Evolutionary conservation across 1,140 invertebrate genomes (phyloP), one percentile per base, ranked within the genome.

Genomic region (fruit fly (Drosophila melanogaster)): DNA sequence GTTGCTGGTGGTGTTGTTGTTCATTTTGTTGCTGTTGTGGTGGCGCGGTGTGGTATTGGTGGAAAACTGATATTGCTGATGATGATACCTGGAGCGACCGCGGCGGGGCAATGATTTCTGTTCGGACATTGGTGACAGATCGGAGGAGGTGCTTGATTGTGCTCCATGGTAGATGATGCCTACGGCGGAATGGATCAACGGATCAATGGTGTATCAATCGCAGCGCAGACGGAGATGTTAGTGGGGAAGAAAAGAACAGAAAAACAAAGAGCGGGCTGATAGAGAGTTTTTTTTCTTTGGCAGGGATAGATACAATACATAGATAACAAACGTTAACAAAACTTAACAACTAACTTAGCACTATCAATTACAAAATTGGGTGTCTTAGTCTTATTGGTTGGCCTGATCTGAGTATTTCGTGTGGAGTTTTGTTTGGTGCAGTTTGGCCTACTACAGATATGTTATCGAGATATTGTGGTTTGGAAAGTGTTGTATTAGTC

Each of bases 61-160:
- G 76, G 91, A 91, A 92, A 92, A 92, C 74, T 91, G 89, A 92
- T 92, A 91, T 90, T 92, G 91, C 89, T 92, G 92, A 83, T 92
- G 92, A 92, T 92, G 92, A 90, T 94, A 95, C 95, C 95, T 95
- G 91, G 94, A 95, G 90, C 94, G 93, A 91, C 94, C 94, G 91
- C 95, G 93, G 83, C 95, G 93, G 79, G 95, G 95, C 74, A 96
- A 93, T 69, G 95, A 96, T 92, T 96, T 96, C 92, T 95, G 95
- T 92, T 96, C 95, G 74, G 95, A 95, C 94, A 96, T 95, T 76
- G 95, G 95, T 77, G 95, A 96, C 89, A 96, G 94, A 92, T 96
- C 95, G 79, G 95, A 96, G 40, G 95, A 96, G 65, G 95, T 96
- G 93, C 95, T 96, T 79, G 95, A 96, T 81, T 94, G 94, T 91